Evolutionary conservation across 2,113 vertebrate species (phyloP).

Genomic region (Rattus rattus): DNA sequence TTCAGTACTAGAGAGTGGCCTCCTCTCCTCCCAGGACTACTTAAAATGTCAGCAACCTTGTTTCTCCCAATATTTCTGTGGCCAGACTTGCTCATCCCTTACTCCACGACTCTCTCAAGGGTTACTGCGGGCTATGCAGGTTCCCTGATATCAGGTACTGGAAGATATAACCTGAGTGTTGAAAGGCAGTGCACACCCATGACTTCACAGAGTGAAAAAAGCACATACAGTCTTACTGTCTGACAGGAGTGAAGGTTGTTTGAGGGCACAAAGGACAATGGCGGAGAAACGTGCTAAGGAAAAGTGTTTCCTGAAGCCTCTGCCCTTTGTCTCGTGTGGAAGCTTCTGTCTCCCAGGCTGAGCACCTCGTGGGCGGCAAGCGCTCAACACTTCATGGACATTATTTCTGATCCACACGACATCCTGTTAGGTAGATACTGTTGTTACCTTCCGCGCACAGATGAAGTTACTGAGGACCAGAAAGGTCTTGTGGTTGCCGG

Average conservation of each 20-base stretch:
- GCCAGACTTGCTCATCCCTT: not conserved
- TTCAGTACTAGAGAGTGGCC: not conserved
- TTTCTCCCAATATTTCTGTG: not conserved
- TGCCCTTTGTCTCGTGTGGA: not conserved
- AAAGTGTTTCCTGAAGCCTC: too few relatives aligned
- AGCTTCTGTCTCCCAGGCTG: not conserved
- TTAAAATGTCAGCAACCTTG: not conserved
- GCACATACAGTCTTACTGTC: not conserved
- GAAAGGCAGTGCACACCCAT: not conserved
- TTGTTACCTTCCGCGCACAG: slow-evolving; percentile 11
- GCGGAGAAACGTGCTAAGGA: not conserved
- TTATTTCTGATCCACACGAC: not conserved
- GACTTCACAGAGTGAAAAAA: not conserved
- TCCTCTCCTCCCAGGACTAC: not conserved
- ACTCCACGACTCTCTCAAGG: accelerated
- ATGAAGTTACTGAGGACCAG: not conserved
- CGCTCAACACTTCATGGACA: not conserved
- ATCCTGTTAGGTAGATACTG: not conserved
- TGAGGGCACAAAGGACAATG: not conserved
- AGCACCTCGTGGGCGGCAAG: not conserved
- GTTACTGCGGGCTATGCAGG: not conserved
- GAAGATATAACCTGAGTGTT: not conserved
- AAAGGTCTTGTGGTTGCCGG: not conserved
- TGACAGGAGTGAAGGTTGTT: not conserved
- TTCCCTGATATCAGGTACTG: not conserved